Base-by-base conservation (phyloP, 2,797 vertebrate genomes). In the Pyrocephalus nanus region DNA sequence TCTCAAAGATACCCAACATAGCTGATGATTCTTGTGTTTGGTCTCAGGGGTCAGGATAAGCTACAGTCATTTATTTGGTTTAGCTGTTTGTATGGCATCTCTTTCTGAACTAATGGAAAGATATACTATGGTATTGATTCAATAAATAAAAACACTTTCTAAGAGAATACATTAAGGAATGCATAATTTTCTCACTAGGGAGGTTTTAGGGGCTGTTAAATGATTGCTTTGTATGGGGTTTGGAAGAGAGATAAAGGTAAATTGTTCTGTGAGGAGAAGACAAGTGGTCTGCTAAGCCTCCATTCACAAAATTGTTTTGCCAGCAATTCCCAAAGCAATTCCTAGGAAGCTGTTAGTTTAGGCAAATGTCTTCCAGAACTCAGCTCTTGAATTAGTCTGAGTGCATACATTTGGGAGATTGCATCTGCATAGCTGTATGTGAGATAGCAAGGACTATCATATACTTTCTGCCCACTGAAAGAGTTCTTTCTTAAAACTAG, bases 1-100 rank as follows among this genome's bases (percentile, higher is more conserved):
- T 64, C 48, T 69, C 30, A 60, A 67, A 61, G 27, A 53, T 20
- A 11, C 14, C 15, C 8, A 25, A 12, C 0, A 0, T 4, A 62
- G 22, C 4, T 71, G 14, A 60, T 38, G 26, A 55, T 47, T 82
- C 50, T 18, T 71, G 4, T 25, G n/a, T 48, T 73, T 57, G 11
- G 11, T 73, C 36, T 78, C n/a, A 43, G 51, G 19, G 10, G 8
- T 43, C 32, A 57, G 29, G 82, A 82, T 25, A 75, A 82, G 3
- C 4, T 42, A 51, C 16, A 69, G 16, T 57, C 6, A 23, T 57
- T 58, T 62, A 21, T 6, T 48, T 81, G 11, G 8, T 60, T 75
- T 60, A 67, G 6, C 22, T 50, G 15, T 58, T 82, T 60, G 5
- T 17, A 42, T 29, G 19, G 11, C 3, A 60, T 55, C 4, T 34